Evolutionary conservation across 2,113 vertebrate genomes (phyloP).

Genomic region (Cathartes aura): DNA sequence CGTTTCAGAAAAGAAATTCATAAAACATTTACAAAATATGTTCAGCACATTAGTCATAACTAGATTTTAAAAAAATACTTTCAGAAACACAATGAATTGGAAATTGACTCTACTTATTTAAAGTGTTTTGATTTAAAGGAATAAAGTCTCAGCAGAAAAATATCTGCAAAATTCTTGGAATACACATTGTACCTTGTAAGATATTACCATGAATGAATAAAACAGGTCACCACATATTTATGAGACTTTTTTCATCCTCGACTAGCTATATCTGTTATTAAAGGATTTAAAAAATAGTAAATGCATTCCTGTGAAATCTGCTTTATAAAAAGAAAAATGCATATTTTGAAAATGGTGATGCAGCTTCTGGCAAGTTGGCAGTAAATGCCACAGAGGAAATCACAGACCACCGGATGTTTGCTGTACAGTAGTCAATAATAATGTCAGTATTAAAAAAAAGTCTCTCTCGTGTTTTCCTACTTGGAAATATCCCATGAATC

Average conservation of each 20-base stretch:
- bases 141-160: conserved; percentile 32
- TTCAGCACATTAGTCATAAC: not conserved
- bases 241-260: not conserved
- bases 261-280: not conserved
- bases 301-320: not conserved
- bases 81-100: not conserved
- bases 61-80: not conserved
- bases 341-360: not conserved
- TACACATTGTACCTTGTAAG: not conserved
- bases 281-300: not conserved
- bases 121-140: not conserved
- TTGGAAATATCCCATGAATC: not conserved
- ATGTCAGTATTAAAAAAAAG: not conserved
- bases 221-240: not conserved
- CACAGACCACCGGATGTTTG: not conserved
- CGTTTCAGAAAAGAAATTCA: not conserved
- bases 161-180: not conserved
- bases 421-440: not conserved
- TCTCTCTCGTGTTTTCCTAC: not conserved
- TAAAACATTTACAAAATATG: conserved; percentile 59
- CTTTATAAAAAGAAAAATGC: conserved; percentile 12
- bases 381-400: not conserved
- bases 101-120: not conserved
- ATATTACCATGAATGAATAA: conserved; percentile 17
- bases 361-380: not conserved